Percentiles rank a stretch among this genome's conserved stretches.
Conservation (phyloP, 2,888 invertebrate genomes). For the Nomada fabriciana region DNA sequence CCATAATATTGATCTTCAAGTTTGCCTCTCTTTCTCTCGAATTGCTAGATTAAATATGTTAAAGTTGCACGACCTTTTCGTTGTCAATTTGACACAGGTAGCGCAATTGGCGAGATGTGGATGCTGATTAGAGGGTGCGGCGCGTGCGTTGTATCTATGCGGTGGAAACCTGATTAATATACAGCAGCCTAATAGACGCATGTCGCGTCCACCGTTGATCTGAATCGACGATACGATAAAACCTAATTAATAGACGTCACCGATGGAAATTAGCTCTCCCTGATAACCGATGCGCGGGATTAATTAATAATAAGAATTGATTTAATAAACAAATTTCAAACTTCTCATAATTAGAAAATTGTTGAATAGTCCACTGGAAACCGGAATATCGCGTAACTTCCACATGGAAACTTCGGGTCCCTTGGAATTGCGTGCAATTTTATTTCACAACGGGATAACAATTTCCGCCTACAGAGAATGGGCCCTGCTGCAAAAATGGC, state of each 20-base stretch:
- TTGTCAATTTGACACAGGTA: background rate
- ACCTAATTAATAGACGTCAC: constrained; percentile 42
- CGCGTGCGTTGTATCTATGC: constrained; percentile 1
- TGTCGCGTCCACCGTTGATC: constrained; percentile 39
- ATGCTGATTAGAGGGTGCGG: constrained; percentile 22
- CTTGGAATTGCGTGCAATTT: constrained; percentile 11
- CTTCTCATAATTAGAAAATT: background rate
- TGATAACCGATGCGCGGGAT: constrained; percentile 20
- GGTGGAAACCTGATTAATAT: constrained; percentile 51
- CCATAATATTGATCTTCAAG: background rate
- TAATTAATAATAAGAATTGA: constrained; percentile 20
- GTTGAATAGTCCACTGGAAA: background rate
- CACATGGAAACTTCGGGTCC: background rate
- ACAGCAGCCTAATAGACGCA: constrained; percentile 42
- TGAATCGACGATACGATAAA: constrained; percentile 38
- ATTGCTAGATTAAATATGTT: background rate
- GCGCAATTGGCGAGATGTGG: constrained; percentile 11
- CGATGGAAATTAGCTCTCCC: constrained; percentile 37
- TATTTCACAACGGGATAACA: constrained; percentile 14
- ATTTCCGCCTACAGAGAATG: background rate
- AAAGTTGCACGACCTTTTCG: background rate
- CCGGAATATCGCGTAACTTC: constrained; percentile 1
- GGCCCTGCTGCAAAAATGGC: background rate
- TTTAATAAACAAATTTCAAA: background rate
- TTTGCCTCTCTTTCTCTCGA: too few species aligned